phyloP scores from a whole-genome alignment of 2,888 invertebrate genomes.

The Alviniconcha strummeri region DNA sequence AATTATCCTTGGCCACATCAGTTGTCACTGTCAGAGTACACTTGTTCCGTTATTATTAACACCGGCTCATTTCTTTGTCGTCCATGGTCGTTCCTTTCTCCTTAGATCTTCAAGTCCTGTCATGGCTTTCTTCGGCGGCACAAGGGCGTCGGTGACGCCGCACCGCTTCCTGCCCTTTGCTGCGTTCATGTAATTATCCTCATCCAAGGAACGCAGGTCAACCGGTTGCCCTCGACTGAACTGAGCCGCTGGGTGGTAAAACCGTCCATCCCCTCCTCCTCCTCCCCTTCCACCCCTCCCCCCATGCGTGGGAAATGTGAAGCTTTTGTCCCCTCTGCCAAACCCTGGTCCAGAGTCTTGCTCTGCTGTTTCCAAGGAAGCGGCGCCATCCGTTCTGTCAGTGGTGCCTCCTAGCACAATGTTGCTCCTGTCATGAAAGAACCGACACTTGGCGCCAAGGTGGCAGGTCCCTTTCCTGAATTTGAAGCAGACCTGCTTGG shows the following conservation, averaged over 20 bases:
- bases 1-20: too few species aligned
- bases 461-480: conserved; percentile 91
- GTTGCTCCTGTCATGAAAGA: conserved; percentile 81
- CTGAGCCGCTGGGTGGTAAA: conserved; percentile 37
- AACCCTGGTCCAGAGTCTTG: background rate
- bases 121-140: conserved; percentile 90
- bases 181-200: conserved; percentile 71
- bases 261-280: conserved; percentile 1
- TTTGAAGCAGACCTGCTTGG: conserved; percentile 88
- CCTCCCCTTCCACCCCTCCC: background rate
- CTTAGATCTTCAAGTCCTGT: conserved; percentile 74
- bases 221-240: conserved; percentile 34
- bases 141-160: conserved; percentile 84
- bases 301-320: background rate
- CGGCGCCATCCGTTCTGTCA: background rate
- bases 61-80: conserved; percentile 29
- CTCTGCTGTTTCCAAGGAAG: background rate
- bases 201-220: conserved; percentile 48
- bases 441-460: conserved; percentile 93
- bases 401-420: background rate
- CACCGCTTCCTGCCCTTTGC: conserved; percentile 82
- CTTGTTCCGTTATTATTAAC: too few species aligned
- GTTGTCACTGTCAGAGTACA: too few species aligned
- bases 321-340: background rate
- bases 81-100: conserved; percentile 68